These are phyloP conservation scores for Callocephalon fimbriatum DNA, from an alignment of 2,113 vertebrate species.

Conservation along the genomic window DNA sequence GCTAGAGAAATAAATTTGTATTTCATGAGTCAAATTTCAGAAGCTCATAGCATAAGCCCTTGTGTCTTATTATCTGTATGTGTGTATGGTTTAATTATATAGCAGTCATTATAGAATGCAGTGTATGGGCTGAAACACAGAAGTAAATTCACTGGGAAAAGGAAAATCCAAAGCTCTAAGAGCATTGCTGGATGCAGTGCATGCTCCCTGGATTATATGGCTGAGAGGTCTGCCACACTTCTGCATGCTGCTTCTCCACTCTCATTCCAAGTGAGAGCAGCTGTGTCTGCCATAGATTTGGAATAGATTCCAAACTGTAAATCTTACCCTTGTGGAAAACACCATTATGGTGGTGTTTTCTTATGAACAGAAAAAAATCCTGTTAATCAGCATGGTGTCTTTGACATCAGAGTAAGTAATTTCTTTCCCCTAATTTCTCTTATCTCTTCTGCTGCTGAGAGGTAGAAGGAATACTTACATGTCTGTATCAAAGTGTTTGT, in stretches of 20 bases:
- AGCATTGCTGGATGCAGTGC: neutral
- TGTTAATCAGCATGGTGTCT: neutral
- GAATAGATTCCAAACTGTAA: neutral
- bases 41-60: neutral
- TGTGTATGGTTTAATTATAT: neutral
- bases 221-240: neutral
- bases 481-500: neutral
- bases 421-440: neutral
- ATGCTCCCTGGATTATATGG: fast-evolving
- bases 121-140: neutral
- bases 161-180: neutral
- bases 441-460: neutral
- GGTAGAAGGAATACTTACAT: neutral
- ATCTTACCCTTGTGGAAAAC: neutral
- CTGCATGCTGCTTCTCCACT: neutral
- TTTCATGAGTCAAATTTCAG: neutral
- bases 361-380: neutral
- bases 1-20: neutral
- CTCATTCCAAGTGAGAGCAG: neutral
- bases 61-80: neutral
- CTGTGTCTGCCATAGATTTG: neutral
- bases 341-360: neutral
- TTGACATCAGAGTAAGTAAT: neutral
- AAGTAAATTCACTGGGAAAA: neutral
- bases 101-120: neutral